A percentile compares a stretch with the other conserved stretches of the same genome.
Evolutionary conservation across 2,888 invertebrate genomes (phyloP).

Genomic region (Rhingia campestris): DNA sequence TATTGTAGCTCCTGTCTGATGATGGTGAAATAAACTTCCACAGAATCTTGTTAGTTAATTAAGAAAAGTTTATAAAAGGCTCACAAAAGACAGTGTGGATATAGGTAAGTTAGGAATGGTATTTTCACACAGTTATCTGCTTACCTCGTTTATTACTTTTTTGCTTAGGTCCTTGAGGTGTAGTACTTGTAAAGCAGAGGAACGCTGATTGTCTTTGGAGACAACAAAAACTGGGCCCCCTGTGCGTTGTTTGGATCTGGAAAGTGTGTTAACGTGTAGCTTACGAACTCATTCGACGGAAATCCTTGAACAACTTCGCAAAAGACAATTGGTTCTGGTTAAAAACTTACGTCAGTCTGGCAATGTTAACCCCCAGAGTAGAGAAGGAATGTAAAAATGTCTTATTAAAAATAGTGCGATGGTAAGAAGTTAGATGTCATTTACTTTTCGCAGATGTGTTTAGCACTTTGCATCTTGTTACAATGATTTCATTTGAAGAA

Average conservation of each 20-base stretch:
- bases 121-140: constrained; percentile 44
- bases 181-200: constrained; percentile 7
- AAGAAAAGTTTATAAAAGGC: constrained; percentile 49
- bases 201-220: constrained; percentile 13
- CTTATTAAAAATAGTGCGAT: constrained; percentile 1
- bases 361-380: not conserved
- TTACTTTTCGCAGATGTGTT: no score
- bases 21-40: constrained; percentile 29
- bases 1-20: constrained; percentile 17
- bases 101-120: constrained; percentile 22
- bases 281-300: constrained; percentile 14
- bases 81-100: constrained; percentile 43
- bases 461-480: no score
- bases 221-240: constrained; percentile 10
- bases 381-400: not conserved
- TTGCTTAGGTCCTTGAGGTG: constrained; percentile 13
- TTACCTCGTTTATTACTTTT: constrained; percentile 31
- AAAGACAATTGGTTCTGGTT: constrained; percentile 16
- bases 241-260: constrained; percentile 6
- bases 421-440: no score
- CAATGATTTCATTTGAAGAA: no score
- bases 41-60: constrained; percentile 53
- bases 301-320: constrained; percentile 14
- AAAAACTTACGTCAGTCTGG: constrained; percentile 1
- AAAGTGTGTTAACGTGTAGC: constrained; percentile 29